Conservation (phyloP, 2,888 invertebrate genomes). For the Latrodectus hesperus region DNA sequence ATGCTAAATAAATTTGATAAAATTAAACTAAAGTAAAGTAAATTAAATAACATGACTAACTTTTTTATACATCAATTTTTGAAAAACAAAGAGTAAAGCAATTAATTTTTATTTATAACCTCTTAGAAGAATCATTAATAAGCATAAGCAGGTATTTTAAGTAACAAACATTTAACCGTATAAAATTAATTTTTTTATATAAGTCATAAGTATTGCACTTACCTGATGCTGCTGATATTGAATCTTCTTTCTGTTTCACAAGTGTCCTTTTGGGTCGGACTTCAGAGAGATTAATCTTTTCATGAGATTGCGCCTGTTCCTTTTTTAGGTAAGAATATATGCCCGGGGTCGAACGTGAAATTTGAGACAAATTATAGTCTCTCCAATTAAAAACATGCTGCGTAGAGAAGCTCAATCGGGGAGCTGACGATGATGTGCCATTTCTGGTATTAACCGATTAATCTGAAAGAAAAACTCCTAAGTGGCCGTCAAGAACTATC, state of each 20-base stretch:
- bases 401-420: constrained; percentile 43
- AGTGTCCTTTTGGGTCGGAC: constrained; percentile 55
- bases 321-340: constrained; percentile 34
- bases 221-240: constrained; percentile 12
- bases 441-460: neutral
- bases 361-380: constrained; percentile 38
- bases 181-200: too few species aligned
- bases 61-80: too few species aligned
- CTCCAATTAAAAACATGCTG: constrained; percentile 50
- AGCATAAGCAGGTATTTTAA: too few species aligned
- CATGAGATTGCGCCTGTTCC: constrained; percentile 13
- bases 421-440: constrained; percentile 35
- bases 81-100: too few species aligned
- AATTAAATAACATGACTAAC: too few species aligned
- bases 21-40: too few species aligned
- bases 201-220: too few species aligned
- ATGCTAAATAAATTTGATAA: too few species aligned
- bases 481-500: neutral
- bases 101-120: too few species aligned
- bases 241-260: constrained; percentile 38
- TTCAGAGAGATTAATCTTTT: constrained; percentile 29
- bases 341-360: constrained; percentile 48
- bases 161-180: too few species aligned
- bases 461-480: neutral
- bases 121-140: too few species aligned